Base-by-base conservation (phyloP, 2,888 invertebrate species). In the Eurois occulta region DNA sequence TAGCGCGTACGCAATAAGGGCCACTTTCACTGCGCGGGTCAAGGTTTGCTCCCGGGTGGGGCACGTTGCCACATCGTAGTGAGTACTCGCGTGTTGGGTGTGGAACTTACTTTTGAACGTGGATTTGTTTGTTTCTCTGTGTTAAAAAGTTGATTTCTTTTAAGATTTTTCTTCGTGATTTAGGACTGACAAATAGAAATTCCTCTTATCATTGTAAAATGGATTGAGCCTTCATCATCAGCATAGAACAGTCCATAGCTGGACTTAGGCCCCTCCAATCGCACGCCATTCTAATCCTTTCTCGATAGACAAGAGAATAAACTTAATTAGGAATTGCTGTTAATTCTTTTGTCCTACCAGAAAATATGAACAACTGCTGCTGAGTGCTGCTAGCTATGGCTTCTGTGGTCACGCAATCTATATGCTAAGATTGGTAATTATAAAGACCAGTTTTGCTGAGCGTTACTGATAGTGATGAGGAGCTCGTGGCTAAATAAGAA, bases 21-120 rank as follows among this genome's bases (percentile, higher is more conserved):
- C 87, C 85, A 88, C 87, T 87, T 87, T 87, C 88, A 80, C 87
- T 85, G 62, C 38, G 41, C 85, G 71, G 88, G 88, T 88, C 88
- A 88, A 88, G 88, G 88, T 88, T 82, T 41, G 69, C 28, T 74
- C 62, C 75, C 28, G 41, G 55, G 85, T 74, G 81, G 83, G 83
- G 86, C 69, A 73, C 77, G 52, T 85, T 85, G 71, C 83, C 32
- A 75, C 85, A 88, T 71, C 55, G 13, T 71, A 64, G 41, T 52
- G n/a, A 2, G 16, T 65, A 28, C 24, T 69, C 65, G 66, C 18
- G 75, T 72, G 72, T 76, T 75, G 46, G 38, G 58, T 52, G 41
- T 82, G 32, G 10, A 48, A 65, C 32, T 71, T 76, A 48, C 41
- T 58, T 78, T 72, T 72, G 8, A 64, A 16, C 21, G 28, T 58